Evolutionary conservation across 1,140 invertebrate genomes (phyloP), one percentile per base, ranked within the genome.

Genomic region (Aphaenogaster ashmeadi): DNA sequence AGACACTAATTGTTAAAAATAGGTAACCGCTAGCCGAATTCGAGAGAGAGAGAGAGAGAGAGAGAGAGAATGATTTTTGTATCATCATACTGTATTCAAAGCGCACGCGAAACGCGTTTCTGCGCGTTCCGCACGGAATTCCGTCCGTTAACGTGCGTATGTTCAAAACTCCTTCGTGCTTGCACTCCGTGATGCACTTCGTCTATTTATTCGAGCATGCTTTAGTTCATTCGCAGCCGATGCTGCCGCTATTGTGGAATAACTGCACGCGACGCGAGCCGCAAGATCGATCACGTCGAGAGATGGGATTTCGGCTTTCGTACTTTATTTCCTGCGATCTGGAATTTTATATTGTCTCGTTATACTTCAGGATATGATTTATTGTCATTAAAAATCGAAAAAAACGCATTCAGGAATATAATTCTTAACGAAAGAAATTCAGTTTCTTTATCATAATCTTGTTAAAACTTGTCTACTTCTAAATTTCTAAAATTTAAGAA

Each of bases 151-250:
- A 78, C 36, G 27, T 44, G 44, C 27, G 38, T 79, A 79, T 13
- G 47, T 81, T 71, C 21, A 62, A 62, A 78, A 78, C 58, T 64
- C 21, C 36, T 81, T 72, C 50, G 50, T 72, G 50, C 21, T 27
- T 71, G 27, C 50, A 9, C 13, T 56, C 21, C 11, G 21, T 44
- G 50, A 72, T 60, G 52, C 21, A 38, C 52, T 56, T 74, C 27
- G 52, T 74, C 52, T 21, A 50, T 83, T 58, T 72, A 72, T 56
- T 71, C 50, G 52, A 72, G 38, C 38, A 67, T 18, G 38, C 62
- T 86, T 77, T 44, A 60, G 11, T 78, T 86, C 47, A 64, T 75
- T 85, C 44, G 47, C 44, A 62, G 67, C 54, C 52, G 33, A 36
- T 47, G 44, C 69, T 54, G n/a, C 9, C 7, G 27, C 15, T 72